Evolutionary conservation across 2,113 vertebrate genomes (phyloP).

Genomic region (Eublepharis macularius): DNA sequence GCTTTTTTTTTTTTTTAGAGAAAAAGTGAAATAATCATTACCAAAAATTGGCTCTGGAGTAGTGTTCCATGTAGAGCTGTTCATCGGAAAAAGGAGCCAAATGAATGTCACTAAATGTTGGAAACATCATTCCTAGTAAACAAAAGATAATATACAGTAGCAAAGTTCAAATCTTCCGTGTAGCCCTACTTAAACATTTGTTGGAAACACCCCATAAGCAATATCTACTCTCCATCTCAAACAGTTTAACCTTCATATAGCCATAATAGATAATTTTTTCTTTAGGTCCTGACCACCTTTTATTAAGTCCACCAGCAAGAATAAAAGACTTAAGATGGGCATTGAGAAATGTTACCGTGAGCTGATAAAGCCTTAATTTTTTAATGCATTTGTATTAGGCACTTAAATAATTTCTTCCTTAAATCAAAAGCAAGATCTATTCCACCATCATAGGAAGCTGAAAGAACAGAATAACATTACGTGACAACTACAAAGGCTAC

Average conservation of each 20-base stretch:
- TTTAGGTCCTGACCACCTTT: background rate
- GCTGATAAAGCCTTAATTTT: background rate
- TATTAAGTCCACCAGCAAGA: slow-evolving; percentile 24
- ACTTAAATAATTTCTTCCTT: slow-evolving; percentile 8
- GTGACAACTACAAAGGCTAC: background rate
- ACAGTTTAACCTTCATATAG: background rate
- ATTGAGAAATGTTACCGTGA: background rate
- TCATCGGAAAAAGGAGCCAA: slow-evolving; percentile 84
- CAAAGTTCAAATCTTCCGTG: background rate
- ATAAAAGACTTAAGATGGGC: background rate
- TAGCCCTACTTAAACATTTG: slow-evolving; percentile 1
- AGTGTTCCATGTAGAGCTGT: slow-evolving; percentile 82
- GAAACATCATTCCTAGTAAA: slow-evolving; percentile 81
- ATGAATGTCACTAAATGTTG: slow-evolving; percentile 78
- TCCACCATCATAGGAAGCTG: background rate
- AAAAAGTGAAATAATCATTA: slow-evolving; percentile 60
- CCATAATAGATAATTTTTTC: background rate
- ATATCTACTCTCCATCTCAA: background rate
- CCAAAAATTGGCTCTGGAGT: slow-evolving; percentile 80
- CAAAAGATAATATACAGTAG: slow-evolving; percentile 51
- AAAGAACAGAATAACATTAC: background rate
- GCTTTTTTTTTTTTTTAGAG: background rate
- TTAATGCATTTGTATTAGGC: background rate
- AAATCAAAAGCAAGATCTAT: slow-evolving; percentile 6
- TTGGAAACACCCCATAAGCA: background rate